Conservation (phyloP, 2,888 invertebrate species). For the Lacanobia oleracea region DNA sequence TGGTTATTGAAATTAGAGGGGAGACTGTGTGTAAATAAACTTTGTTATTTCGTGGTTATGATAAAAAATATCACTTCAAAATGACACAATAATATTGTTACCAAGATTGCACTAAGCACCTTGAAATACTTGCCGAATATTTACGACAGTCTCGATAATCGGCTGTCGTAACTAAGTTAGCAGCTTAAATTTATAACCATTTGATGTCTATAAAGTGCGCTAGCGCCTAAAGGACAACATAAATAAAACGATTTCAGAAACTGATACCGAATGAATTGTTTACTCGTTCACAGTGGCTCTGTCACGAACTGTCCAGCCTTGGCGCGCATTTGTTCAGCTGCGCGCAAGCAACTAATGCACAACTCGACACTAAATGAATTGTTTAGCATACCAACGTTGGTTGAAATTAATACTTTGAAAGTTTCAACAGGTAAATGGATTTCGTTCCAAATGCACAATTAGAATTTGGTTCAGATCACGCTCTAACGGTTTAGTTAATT, state of each 20-base stretch:
- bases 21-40: not conserved
- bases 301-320: constrained; percentile 77
- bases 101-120: constrained; percentile 24
- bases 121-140: constrained; percentile 47
- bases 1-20: not conserved
- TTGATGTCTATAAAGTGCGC: constrained; percentile 55
- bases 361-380: constrained; percentile 63
- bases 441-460: constrained; percentile 44
- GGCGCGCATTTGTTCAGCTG: constrained; percentile 81
- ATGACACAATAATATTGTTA: not conserved
- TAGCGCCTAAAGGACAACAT: constrained; percentile 60
- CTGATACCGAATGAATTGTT: constrained; percentile 68
- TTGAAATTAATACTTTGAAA: constrained; percentile 64
- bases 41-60: not conserved
- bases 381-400: constrained; percentile 61
- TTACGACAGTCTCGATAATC: constrained; percentile 48
- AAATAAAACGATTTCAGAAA: constrained; percentile 66
- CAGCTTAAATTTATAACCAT: constrained; percentile 53
- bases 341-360: constrained; percentile 62
- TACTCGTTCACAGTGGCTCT: constrained; percentile 60
- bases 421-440: constrained; percentile 42
- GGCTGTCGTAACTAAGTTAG: constrained; percentile 46
- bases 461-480: constrained; percentile 51
- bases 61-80: not conserved
- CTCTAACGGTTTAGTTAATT: constrained; percentile 57